A percentile compares a stretch with the other conserved stretches of the same genome.
Evolutionary conservation across 2,797 vertebrate species (phyloP).

Genomic region (Alfaro cultratus): DNA sequence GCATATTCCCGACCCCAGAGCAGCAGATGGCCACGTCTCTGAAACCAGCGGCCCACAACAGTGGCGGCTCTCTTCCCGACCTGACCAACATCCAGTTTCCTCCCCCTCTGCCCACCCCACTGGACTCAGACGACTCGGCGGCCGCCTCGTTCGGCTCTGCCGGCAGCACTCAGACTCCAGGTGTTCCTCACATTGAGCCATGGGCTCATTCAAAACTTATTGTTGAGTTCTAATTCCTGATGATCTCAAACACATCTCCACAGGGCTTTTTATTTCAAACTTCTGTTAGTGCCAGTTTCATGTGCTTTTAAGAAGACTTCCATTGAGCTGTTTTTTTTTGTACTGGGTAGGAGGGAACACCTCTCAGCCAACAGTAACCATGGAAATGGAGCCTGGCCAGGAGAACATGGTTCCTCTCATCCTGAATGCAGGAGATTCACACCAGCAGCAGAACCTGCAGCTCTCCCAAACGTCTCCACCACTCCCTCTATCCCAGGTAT

Average conservation of each 20-base stretch:
- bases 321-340: conserved; percentile 36
- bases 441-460: conserved; percentile 82
- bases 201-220: conserved; percentile 3
- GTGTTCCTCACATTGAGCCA: conserved; percentile 42
- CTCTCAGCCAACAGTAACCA: conserved; percentile 76
- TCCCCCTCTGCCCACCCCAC: conserved; percentile 90
- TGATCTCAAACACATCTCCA: neutral
- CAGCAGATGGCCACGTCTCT: conserved; percentile 87
- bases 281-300: conserved; percentile 1
- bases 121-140: conserved; percentile 90
- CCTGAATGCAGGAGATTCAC: conserved; percentile 82
- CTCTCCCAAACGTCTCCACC: conserved; percentile 86
- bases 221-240: neutral
- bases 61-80: conserved; percentile 95
- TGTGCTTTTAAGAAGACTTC: conserved; percentile 27
- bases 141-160: conserved; percentile 82
- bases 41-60: conserved; percentile 90
- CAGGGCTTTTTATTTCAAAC: neutral
- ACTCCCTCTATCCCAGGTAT: conserved; percentile 88
- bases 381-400: conserved; percentile 83
- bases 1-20: conserved; percentile 93
- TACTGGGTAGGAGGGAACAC: conserved; percentile 81
- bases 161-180: conserved; percentile 85
- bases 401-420: conserved; percentile 85
- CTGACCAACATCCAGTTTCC: conserved; percentile 98